Evolutionary conservation across 2,113 vertebrate genomes (phyloP).

Genomic region (Taurulus bubalis): DNA sequence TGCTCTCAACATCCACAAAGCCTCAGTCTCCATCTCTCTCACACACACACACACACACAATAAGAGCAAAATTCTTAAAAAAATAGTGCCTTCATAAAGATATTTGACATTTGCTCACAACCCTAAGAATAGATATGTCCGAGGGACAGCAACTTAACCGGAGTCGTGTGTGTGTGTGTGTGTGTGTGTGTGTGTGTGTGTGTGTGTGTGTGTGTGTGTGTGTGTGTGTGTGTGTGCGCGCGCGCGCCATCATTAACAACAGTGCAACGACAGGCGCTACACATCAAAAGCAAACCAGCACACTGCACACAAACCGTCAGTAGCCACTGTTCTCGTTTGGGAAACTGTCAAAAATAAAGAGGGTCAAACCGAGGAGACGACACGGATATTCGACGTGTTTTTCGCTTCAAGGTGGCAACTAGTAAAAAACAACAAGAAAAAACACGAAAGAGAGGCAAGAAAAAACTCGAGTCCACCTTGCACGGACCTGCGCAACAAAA

Average conservation of each 20-base stretch:
- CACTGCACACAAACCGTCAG: not conserved
- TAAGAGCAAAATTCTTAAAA: not conserved
- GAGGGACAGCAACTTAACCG: not conserved
- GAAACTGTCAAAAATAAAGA: not conserved
- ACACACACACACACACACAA: not conserved
- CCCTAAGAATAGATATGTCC: not conserved
- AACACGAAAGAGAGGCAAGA: not conserved
- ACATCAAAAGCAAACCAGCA: not conserved
- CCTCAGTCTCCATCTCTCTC: not conserved
- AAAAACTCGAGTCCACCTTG: constrained; percentile 59
- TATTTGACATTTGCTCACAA: not conserved
- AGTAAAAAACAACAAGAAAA: not conserved
- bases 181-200: not conserved
- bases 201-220: not conserved
- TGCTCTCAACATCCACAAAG: not conserved
- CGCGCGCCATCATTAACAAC: not conserved
- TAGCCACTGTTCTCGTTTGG: not conserved
- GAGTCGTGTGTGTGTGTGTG: not conserved
- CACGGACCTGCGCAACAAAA: constrained; percentile 71
- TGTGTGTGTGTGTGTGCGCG: not conserved
- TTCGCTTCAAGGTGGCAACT: not conserved
- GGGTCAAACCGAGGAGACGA: not conserved
- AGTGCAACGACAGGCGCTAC: not conserved
- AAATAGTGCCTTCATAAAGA: not conserved
- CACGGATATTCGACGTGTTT: not conserved